Base-by-base conservation (phyloP, 2,888 invertebrate genomes). In the Eupithecia pulchellata region DNA sequence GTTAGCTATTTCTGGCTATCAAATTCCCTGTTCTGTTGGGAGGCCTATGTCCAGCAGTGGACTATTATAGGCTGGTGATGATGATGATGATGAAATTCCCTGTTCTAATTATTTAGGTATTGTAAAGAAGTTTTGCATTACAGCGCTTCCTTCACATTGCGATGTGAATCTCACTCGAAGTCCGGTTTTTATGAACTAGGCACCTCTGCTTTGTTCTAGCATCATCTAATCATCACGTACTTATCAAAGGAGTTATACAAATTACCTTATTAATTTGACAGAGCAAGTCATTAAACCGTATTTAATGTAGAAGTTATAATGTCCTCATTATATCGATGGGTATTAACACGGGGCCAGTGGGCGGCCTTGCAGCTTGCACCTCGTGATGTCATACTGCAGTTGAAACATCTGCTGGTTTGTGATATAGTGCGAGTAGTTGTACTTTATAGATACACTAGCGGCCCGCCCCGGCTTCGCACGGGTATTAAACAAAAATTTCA, bases 311-410 rank as follows among this genome's bases (percentile, higher is more conserved):
- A 47, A 20, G 25, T 71, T 57, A 3, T 71, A 17, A 69, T 72
- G 32, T 69, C 52, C 57, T 61, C n/a, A 58, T 62, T 64, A 47
- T 55, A 60, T 52, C 69, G 68, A 68, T 69, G 57, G 36, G 32
- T 66, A 68, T 32, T 62, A 63, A 66, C 39, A n/a, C 47, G 52
- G 20, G 30, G 67, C 55, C 68, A 29, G 58, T 57, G 52, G 70
- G 60, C 66, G 76, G 52, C 75, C 77, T 77, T 71, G 70, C 61
- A 52, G 30, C 69, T 60, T 71, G 69, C 61, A 61, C 6, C 58
- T 9, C 52, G 11, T 75, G 77, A 77, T 70, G 70, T 75, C 75
- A 77, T 72, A 55, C 8, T 32, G 61, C 61, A 61, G 20, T 61
- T 60, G 32, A 8, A 57, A 57, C 57, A 57, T 57, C 52, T 52